Percentiles rank a stretch among this genome's conserved stretches.
These are phyloP conservation scores for Idris sp. DNA, from an alignment of 1,140 invertebrate genomes.

Conservation along the genomic window DNA sequence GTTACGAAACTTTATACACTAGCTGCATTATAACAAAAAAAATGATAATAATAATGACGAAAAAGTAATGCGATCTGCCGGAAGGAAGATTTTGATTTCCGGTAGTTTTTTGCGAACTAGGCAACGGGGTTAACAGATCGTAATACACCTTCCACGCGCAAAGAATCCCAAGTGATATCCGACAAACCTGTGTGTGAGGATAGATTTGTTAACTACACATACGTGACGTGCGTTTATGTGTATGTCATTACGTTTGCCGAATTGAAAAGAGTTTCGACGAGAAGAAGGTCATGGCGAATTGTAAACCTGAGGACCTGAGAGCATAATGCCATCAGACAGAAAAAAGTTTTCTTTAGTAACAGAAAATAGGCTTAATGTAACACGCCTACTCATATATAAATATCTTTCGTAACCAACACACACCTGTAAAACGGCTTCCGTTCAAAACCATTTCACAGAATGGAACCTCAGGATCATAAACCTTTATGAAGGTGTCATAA, in stretches of 20 bases:
- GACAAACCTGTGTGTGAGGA: constrained; percentile 56
- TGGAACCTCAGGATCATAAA: constrained; percentile 38
- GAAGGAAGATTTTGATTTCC: constrained; percentile 36
- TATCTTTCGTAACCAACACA: constrained; percentile 53
- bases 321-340: constrained; percentile 56
- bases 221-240: constrained; percentile 45
- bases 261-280: constrained; percentile 54
- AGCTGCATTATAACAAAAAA: no score
- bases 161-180: constrained; percentile 54
- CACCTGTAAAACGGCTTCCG: constrained; percentile 57
- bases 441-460: constrained; percentile 42
- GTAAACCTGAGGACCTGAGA: constrained; percentile 44
- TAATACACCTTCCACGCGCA: constrained; percentile 43
- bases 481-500: constrained; percentile 51
- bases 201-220: constrained; percentile 43
- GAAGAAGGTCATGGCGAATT: constrained; percentile 60
- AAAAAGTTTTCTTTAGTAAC: constrained; percentile 49
- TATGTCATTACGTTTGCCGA: constrained; percentile 46
- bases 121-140: constrained; percentile 58
- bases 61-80: constrained; percentile 47
- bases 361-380: constrained; percentile 60
- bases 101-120: constrained; percentile 29
- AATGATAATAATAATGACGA: constrained; percentile 36
- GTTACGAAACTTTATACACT: constrained; percentile 11
- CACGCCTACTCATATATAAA: constrained; percentile 56